phyloP scores from a whole-genome alignment of 2,113 vertebrate species.

The Hippocampus guttulatus region DNA sequence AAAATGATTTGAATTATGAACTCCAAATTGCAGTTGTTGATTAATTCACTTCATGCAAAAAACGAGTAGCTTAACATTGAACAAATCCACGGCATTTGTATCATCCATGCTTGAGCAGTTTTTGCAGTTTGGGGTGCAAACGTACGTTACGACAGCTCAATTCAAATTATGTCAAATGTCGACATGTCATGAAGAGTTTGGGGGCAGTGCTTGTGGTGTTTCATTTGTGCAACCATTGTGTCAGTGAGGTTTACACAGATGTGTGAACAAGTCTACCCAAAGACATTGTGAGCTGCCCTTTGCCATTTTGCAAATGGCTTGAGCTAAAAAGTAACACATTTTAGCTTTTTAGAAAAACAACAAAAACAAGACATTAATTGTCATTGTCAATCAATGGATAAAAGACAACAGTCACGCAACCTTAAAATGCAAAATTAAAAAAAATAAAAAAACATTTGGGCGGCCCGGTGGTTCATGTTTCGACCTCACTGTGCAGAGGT shows the following conservation, averaged over 20 bases:
- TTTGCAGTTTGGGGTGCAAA: background rate
- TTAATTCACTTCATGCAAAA: background rate
- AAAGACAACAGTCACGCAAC: no score
- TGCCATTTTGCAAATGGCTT: background rate
- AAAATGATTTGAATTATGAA: background rate
- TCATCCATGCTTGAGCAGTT: conserved; percentile 1
- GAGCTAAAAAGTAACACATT: background rate
- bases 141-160: background rate
- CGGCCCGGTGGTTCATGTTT: no score
- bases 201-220: background rate
- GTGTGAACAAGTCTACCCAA: background rate
- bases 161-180: background rate
- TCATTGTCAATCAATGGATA: no score
- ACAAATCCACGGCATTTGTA: background rate
- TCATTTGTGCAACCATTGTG: background rate
- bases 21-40: background rate
- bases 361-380: background rate
- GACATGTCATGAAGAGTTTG: background rate
- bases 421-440: no score
- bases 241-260: background rate
- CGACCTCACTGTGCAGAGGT: no score
- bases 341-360: background rate
- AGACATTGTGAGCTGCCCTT: background rate
- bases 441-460: no score
- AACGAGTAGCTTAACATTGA: background rate